These are phyloP conservation scores for Nesidiocoris tenuis DNA, from an alignment of 2,888 invertebrate genomes.

Conservation along the genomic window DNA sequence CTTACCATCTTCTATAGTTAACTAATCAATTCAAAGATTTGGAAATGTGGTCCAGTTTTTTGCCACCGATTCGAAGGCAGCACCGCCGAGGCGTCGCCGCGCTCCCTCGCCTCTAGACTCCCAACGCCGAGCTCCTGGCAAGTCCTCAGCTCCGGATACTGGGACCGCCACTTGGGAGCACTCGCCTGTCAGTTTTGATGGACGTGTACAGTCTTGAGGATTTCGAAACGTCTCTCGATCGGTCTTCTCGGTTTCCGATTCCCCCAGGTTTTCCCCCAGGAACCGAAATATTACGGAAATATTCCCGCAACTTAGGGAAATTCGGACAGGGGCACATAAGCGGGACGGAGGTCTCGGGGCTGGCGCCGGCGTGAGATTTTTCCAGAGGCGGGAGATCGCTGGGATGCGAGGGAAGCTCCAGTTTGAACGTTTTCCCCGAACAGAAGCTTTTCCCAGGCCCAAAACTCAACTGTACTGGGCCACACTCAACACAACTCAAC, in stretches of 20 bases:
- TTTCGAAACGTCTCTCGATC: conserved; percentile 5
- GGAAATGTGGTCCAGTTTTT: no score
- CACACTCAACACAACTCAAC: no score
- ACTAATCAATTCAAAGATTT: no score
- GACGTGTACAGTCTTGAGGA: conserved; percentile 35
- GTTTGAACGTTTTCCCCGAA: no score
- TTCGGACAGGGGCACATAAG: conserved; percentile 3
- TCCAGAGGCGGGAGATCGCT: neutral
- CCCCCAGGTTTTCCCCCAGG: conserved; percentile 42
- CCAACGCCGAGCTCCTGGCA: conserved; percentile 48
- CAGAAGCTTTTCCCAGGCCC: no score
- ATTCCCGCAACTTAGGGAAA: conserved; percentile 31
- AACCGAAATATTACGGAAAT: conserved; percentile 48
- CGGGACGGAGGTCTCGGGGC: neutral
- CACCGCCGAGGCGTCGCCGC: no score
- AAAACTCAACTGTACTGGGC: no score
- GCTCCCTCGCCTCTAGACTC: no score
- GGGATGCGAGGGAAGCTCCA: no score
- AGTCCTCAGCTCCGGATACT: conserved; percentile 51
- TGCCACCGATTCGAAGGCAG: no score
- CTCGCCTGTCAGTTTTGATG: conserved; percentile 47
- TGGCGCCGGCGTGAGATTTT: neutral
- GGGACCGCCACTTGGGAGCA: conserved; percentile 40
- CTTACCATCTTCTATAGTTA: no score
- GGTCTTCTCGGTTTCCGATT: conserved; percentile 23